Conservation (phyloP, 2,888 invertebrate species). For the Thumatha senex region DNA sequence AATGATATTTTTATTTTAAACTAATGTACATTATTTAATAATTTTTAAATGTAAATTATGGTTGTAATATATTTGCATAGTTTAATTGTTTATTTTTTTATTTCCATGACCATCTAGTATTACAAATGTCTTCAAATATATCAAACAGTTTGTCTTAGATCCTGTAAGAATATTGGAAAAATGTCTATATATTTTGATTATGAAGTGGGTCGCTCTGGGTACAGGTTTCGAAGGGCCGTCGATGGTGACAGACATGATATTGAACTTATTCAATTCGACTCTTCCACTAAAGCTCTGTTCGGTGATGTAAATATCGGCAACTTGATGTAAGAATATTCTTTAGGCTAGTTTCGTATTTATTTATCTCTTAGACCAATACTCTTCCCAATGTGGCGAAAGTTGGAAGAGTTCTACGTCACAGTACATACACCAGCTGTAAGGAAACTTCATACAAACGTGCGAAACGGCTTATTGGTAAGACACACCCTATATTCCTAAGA, state of each 20-base stretch:
- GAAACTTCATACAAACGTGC: no score
- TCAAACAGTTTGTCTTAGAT: no score
- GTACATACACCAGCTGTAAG: no score
- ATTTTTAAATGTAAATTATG: slow-evolving; percentile 63
- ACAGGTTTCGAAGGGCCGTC: slow-evolving; percentile 65
- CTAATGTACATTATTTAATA: slow-evolving; percentile 43
- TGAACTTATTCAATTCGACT: slow-evolving; percentile 44
- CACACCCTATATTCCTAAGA: no score
- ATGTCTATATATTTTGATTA: slow-evolving; percentile 78
- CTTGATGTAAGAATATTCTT: slow-evolving; percentile 58
- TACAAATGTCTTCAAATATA: neutral
- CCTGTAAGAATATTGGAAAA: neutral
- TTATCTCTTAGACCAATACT: no score
- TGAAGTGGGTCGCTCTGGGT: slow-evolving; percentile 52
- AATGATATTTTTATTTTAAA: slow-evolving; percentile 36
- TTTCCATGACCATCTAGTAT: slow-evolving; percentile 52
- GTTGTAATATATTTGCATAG: slow-evolving; percentile 71
- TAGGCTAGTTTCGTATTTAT: no score
- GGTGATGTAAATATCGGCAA: slow-evolving; percentile 55
- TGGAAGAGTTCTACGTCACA: no score
- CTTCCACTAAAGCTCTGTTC: slow-evolving; percentile 51
- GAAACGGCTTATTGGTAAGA: no score
- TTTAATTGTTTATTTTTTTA: slow-evolving; percentile 41
- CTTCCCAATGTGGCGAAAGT: no score
- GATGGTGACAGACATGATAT: slow-evolving; percentile 65